phyloP scores from a whole-genome alignment of 2,888 invertebrate genomes.

The Prionchulus punctatus region DNA sequence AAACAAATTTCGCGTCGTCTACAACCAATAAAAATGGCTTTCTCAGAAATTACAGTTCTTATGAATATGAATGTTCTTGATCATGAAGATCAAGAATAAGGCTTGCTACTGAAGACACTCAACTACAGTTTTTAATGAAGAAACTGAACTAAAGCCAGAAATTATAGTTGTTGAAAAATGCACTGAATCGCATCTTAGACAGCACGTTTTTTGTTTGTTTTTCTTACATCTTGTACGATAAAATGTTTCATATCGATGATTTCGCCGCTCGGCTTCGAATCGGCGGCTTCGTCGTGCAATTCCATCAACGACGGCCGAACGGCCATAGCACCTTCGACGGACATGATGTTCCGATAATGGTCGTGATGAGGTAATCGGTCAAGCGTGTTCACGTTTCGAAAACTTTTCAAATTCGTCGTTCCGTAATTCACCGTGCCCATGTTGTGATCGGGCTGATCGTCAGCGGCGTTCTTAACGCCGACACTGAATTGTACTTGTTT shows the following conservation, averaged over 20 bases:
- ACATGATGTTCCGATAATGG: constrained; percentile 38
- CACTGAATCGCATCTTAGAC: too few species aligned
- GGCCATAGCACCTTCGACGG: constrained; percentile 25
- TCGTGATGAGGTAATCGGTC: constrained; percentile 37
- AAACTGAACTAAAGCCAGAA: too few species aligned
- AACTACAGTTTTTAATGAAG: too few species aligned
- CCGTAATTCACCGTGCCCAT: neutral
- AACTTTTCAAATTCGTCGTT: constrained; percentile 3
- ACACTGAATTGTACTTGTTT: neutral
- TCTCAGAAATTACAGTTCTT: too few species aligned
- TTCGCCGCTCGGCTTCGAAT: neutral
- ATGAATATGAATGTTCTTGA: too few species aligned
- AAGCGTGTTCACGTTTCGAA: constrained; percentile 3
- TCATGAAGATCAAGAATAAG: too few species aligned
- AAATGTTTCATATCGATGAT: neutral
- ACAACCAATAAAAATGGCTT: too few species aligned
- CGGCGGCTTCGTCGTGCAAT: constrained; percentile 30
- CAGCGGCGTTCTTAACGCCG: neutral
- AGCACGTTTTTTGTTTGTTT: too few species aligned
- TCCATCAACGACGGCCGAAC: constrained; percentile 35
- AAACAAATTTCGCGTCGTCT: too few species aligned
- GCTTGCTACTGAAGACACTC: too few species aligned
- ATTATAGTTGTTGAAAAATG: too few species aligned
- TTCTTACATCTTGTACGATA: neutral
- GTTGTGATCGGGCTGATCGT: neutral